Conservation (phyloP, 1,140 invertebrate species). For the Mactra quadrangularis region DNA sequence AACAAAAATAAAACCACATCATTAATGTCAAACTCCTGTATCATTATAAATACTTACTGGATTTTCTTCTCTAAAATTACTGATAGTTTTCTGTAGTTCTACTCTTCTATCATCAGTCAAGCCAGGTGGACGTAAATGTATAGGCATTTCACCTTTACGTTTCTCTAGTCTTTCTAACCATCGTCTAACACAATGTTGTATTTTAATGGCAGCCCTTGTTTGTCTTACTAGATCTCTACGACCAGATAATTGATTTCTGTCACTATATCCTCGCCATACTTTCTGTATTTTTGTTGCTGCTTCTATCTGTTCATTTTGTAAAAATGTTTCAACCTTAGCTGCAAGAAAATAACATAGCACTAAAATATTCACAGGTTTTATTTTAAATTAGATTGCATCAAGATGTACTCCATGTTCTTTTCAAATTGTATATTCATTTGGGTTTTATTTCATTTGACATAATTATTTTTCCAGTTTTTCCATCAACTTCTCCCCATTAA, state of each 20-base stretch:
- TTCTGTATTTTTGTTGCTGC: slow-evolving; percentile 80
- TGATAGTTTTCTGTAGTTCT: slow-evolving; percentile 77
- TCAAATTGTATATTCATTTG: too few relatives aligned
- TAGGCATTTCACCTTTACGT: slow-evolving; percentile 67
- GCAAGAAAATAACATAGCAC: slow-evolving; percentile 39
- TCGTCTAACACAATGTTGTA: slow-evolving; percentile 78
- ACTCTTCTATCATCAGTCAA: slow-evolving; percentile 79
- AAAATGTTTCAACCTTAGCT: slow-evolving; percentile 76
- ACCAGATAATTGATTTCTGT: slow-evolving; percentile 66
- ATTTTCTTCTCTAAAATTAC: slow-evolving; percentile 76
- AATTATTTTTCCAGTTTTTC: too few relatives aligned
- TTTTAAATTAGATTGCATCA: too few relatives aligned
- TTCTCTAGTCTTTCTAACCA: slow-evolving; percentile 77
- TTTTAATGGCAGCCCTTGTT: slow-evolving; percentile 76
- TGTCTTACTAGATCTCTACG: slow-evolving; percentile 67
- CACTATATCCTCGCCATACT: slow-evolving; percentile 76
- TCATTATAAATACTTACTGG: slow-evolving; percentile 76
- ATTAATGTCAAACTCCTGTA: too few relatives aligned
- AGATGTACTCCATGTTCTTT: too few relatives aligned
- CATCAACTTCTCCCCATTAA: too few relatives aligned
- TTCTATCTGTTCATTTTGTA: slow-evolving; percentile 75
- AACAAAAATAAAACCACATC: too few relatives aligned
- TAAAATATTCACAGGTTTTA: too few relatives aligned
- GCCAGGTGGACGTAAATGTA: slow-evolving; percentile 74
- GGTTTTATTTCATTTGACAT: too few relatives aligned